Evolutionary conservation across 2,113 vertebrate species (phyloP).

Genomic region (Melanerpes formicivorus): DNA sequence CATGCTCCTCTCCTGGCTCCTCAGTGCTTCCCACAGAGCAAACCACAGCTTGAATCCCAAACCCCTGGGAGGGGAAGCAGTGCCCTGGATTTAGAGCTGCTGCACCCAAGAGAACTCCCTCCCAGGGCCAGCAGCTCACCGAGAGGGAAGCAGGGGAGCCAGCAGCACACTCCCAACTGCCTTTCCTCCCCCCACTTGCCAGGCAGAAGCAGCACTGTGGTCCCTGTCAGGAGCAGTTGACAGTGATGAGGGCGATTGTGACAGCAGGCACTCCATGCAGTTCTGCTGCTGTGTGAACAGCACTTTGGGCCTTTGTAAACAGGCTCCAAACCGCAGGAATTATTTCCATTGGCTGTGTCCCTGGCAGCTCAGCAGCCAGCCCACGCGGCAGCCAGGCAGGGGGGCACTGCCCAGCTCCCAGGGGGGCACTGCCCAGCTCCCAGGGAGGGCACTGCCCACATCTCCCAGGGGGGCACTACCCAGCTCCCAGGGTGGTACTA

Average conservation of each 20-base stretch:
- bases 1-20: neutral
- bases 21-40: neutral
- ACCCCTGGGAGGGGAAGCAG: neutral
- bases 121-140: neutral
- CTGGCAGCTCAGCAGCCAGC: neutral
- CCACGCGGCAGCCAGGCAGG: neutral
- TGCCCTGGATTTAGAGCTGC: neutral
- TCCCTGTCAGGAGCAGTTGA: conserved; percentile 47
- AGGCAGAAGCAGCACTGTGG: conserved; percentile 49
- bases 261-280: conserved; percentile 45
- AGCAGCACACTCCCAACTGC: neutral
- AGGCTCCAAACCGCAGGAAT: neutral
- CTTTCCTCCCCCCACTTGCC: conserved; percentile 34
- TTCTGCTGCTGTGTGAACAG: conserved; percentile 30
- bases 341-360: neutral
- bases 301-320: neutral
- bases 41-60: neutral
- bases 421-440: neutral
- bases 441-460: rapidly evolving
- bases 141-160: neutral
- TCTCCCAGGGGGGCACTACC: rapidly evolving
- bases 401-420: neutral
- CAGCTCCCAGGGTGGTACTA: too few relatives aligned
- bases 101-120: conserved; percentile 13
- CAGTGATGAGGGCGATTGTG: conserved; percentile 53